phyloP scores from a whole-genome alignment of 2,888 invertebrate species.

The Drosophila antonietae region DNA sequence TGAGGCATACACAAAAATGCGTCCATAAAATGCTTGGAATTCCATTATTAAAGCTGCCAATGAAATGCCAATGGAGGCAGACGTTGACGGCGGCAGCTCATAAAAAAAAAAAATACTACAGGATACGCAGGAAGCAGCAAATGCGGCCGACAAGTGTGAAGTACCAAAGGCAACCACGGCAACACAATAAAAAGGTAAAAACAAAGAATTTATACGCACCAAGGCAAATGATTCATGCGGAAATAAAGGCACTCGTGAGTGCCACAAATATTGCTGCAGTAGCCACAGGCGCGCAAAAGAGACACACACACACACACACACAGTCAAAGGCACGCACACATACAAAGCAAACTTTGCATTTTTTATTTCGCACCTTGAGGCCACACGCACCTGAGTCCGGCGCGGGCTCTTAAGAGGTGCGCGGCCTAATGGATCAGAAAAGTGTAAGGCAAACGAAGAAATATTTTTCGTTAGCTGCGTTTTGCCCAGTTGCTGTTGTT shows the following conservation, averaged over 20 bases:
- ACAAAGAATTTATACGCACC: constrained; percentile 64
- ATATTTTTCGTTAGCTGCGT: neutral
- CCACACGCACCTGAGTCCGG: constrained; percentile 20
- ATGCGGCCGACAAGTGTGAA: constrained; percentile 24
- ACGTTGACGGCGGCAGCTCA: constrained; percentile 41
- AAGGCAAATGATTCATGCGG: constrained; percentile 73
- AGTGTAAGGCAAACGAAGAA: constrained; percentile 13
- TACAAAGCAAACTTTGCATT: constrained; percentile 32
- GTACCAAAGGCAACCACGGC: neutral
- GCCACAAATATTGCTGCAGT: constrained; percentile 63
- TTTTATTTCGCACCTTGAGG: constrained; percentile 39
- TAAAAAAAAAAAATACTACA: constrained; percentile 55
- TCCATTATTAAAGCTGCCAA: constrained; percentile 52
- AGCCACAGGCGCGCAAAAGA: constrained; percentile 45
- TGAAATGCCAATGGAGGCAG: constrained; percentile 33
- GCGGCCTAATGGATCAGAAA: constrained; percentile 6
- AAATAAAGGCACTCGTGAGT: constrained; percentile 78
- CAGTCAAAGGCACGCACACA: neutral
- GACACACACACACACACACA: neutral
- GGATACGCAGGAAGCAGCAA: constrained; percentile 26
- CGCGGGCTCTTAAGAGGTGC: constrained; percentile 6
- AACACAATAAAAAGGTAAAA: constrained; percentile 32
- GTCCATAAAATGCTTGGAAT: constrained; percentile 62
- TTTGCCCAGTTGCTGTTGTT: neutral
- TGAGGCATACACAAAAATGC: constrained; percentile 45